Conservation (phyloP, 1,140 invertebrate genomes). For the Lineus longissimus region DNA sequence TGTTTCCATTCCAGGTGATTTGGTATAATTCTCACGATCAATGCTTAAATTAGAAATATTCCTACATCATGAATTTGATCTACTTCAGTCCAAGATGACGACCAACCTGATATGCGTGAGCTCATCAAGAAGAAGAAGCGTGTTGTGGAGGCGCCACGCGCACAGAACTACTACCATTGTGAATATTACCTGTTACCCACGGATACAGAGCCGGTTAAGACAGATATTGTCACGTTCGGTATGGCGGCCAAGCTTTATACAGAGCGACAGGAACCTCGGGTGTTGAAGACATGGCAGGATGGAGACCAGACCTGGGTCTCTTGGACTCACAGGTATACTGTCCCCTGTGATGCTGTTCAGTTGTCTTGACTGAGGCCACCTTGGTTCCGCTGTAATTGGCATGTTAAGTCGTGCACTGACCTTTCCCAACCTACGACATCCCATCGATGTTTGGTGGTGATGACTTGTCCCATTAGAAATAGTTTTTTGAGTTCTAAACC, state of each 20-base stretch:
- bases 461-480: too few species aligned
- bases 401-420: too few species aligned
- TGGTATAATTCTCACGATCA: too few species aligned
- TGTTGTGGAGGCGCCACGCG: conserved; percentile 38
- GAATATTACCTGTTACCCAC: conserved; percentile 49
- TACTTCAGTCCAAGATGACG: conserved; percentile 33
- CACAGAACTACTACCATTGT: conserved; percentile 48
- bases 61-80: conserved; percentile 3
- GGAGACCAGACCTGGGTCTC: conserved; percentile 49
- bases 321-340: conserved; percentile 44
- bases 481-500: too few species aligned
- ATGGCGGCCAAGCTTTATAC: conserved; percentile 48
- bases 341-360: not conserved
- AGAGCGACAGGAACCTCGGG: conserved; percentile 38
- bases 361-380: not conserved
- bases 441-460: too few species aligned
- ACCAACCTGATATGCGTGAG: conserved; percentile 34
- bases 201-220: conserved; percentile 35
- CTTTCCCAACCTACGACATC: too few species aligned
- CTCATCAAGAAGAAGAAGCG: conserved; percentile 40
- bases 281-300: conserved; percentile 49
- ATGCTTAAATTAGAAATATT: too few species aligned
- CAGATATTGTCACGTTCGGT: conserved; percentile 48
- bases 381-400: too few species aligned
- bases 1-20: too few species aligned